Conservation (phyloP, 2,113 vertebrate species). For the Etia nguti region DNA sequence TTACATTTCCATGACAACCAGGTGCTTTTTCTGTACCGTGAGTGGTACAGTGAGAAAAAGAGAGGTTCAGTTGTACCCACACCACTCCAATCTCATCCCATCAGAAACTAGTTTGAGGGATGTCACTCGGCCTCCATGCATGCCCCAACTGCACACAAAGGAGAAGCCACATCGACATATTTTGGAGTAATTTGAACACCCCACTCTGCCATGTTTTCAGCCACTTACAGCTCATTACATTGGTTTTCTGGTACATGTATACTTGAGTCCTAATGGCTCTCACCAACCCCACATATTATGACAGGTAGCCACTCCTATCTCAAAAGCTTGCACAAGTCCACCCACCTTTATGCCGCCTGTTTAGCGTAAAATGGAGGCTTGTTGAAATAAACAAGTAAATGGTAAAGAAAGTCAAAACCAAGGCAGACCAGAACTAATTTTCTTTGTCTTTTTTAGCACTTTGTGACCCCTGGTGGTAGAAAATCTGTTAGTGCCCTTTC, state of each 20-base stretch:
- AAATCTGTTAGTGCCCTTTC: background rate
- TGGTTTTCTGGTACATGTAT: constrained; percentile 17
- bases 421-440: background rate
- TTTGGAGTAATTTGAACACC: constrained; percentile 28
- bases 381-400: constrained; percentile 1
- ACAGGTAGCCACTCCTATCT: constrained; percentile 23
- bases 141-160: constrained; percentile 3
- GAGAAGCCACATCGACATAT: background rate
- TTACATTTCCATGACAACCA: constrained; percentile 1
- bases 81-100: constrained; percentile 18
- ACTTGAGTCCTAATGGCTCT: constrained; percentile 24
- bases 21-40: background rate
- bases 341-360: background rate
- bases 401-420: background rate
- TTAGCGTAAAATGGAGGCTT: background rate
- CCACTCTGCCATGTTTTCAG: constrained; percentile 14
- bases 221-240: constrained; percentile 46
- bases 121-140: background rate
- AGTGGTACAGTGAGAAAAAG: background rate
- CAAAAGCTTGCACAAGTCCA: constrained; percentile 9
- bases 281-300: constrained; percentile 28
- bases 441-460: background rate
- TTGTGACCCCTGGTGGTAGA: background rate
- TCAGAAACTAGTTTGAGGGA: constrained; percentile 5
- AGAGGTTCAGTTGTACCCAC: background rate